These are phyloP conservation scores for Megaceryle alcyon DNA, from an alignment of 2,797 vertebrate species.

Conservation along the genomic window DNA sequence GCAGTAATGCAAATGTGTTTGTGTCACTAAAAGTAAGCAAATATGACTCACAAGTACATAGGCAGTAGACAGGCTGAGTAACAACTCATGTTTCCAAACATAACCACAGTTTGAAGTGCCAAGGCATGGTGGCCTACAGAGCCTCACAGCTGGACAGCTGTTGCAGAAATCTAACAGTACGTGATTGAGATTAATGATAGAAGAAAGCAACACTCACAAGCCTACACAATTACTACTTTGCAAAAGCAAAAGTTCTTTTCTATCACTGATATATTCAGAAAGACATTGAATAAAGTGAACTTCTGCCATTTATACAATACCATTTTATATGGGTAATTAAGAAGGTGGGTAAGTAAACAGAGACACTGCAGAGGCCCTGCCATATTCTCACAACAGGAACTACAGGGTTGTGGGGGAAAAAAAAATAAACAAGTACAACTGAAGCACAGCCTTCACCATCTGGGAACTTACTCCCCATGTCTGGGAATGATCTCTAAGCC, in stretches of 20 bases:
- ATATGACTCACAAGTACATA: constrained; percentile 17
- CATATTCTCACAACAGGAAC: background rate
- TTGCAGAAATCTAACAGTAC: background rate
- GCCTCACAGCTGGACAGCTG: background rate
- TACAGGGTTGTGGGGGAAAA: background rate
- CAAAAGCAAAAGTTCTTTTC: background rate
- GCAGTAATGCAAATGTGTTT: constrained; percentile 22
- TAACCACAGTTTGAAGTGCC: background rate
- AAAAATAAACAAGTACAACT: background rate
- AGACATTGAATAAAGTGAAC: background rate
- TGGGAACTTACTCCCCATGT: constrained; percentile 22
- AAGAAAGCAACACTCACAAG: background rate
- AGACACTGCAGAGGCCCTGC: background rate
- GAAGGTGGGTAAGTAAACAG: background rate
- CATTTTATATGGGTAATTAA: background rate
- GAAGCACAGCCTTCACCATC: constrained; percentile 1
- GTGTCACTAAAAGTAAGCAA: constrained; percentile 38
- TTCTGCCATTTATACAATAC: background rate
- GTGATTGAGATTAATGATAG: constrained; percentile 3
- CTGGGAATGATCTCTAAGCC: constrained; percentile 21
- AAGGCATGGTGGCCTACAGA: background rate
- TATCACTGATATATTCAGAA: background rate
- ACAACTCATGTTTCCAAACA: constrained; percentile 18
- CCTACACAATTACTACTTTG: background rate
- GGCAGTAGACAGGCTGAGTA: background rate